These are phyloP conservation scores for Smutsia temminckii DNA, from an alignment of 2,797 vertebrate genomes.

Conservation along the genomic window DNA sequence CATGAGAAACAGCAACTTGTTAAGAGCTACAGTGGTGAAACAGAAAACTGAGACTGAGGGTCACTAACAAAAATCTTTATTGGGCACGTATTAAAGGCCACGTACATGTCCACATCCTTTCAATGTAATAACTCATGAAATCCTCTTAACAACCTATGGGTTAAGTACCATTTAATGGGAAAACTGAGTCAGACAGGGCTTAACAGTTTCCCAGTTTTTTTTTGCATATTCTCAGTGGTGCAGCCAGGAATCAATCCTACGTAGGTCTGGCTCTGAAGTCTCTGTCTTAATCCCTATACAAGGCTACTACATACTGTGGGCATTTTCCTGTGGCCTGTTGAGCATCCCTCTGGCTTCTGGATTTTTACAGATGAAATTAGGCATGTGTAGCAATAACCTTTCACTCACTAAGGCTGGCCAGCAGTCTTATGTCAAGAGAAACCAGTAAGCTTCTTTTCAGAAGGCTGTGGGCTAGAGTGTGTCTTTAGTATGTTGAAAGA, in stretches of 20 bases:
- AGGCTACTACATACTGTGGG: no score
- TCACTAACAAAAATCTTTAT: neutral
- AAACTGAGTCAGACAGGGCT: neutral
- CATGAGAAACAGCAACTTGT: neutral
- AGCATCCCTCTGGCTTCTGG: neutral
- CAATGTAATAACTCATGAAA: neutral
- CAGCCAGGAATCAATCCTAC: neutral
- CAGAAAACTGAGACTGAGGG: neutral
- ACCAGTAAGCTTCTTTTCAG: neutral
- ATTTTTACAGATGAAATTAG: neutral
- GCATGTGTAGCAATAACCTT: neutral
- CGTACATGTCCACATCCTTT: neutral
- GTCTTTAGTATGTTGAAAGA: neutral
- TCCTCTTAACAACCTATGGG: neutral
- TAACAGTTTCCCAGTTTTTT: neutral
- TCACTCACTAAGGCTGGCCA: neutral
- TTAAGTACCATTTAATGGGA: neutral
- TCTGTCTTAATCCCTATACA: neutral
- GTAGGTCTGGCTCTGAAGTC: neutral
- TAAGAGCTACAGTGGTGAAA: neutral
- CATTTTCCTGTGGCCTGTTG: neutral
- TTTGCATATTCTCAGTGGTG: neutral
- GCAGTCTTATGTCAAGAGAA: neutral
- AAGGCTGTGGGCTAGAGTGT: neutral
- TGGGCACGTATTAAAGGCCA: neutral